These are phyloP conservation scores for Ondatra zibethicus DNA, from an alignment of 2,113 vertebrate species.

Conservation along the genomic window DNA sequence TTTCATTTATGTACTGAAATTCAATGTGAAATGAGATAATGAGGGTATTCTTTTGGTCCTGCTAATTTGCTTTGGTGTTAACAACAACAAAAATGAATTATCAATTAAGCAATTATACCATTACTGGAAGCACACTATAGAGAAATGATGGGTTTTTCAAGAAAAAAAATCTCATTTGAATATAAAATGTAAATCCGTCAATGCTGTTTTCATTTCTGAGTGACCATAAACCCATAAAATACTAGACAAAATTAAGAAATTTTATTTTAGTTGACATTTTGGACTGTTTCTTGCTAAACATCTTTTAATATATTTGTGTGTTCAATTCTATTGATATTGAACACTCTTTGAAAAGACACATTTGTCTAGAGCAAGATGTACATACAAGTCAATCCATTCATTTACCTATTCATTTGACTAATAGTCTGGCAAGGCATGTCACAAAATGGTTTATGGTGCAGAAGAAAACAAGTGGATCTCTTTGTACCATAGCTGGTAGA, in stretches of 20 bases:
- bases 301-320: background rate
- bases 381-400: background rate
- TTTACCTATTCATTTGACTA: background rate
- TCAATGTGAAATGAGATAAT: conserved; percentile 49
- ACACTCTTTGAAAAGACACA: background rate
- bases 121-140: background rate
- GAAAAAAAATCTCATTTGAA: background rate
- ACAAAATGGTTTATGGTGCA: background rate
- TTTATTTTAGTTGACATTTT: conserved; percentile 9
- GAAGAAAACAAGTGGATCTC: background rate
- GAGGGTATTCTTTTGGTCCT: conserved; percentile 25
- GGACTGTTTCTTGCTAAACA: background rate
- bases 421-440: background rate
- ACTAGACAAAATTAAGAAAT: conserved; percentile 8
- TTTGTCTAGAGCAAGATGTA: background rate
- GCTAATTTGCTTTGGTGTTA: conserved; percentile 40
- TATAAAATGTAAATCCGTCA: conserved; percentile 17
- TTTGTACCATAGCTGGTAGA: background rate
- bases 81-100: conserved; percentile 40
- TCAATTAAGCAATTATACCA: conserved; percentile 43
- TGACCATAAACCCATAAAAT: background rate
- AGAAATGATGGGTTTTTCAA: conserved; percentile 11
- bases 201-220: conserved; percentile 9
- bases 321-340: background rate
- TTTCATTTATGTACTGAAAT: conserved; percentile 28